These are phyloP conservation scores for Protonibea diacanthus DNA, from an alignment of 2,797 vertebrate species.

Conservation along the genomic window DNA sequence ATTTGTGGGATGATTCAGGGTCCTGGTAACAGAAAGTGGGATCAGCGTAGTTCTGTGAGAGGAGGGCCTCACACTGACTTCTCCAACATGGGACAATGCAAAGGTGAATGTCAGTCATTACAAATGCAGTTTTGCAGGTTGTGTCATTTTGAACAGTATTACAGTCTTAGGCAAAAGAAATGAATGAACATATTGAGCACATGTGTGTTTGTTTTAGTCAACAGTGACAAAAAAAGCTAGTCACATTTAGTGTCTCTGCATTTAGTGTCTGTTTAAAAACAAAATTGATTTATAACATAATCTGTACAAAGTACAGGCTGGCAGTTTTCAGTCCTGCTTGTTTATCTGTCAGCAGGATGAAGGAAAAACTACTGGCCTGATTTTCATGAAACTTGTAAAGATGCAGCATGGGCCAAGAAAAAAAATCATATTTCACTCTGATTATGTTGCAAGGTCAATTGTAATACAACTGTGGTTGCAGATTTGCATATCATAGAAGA, in stretches of 20 bases:
- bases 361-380: too few relatives aligned
- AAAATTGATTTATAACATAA: slow-evolving; percentile 26
- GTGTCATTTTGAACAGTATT: background rate
- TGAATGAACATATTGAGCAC: background rate
- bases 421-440: too few relatives aligned
- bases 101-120: slow-evolving; percentile 80
- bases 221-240: background rate
- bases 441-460: too few relatives aligned
- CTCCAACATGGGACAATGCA: slow-evolving; percentile 87
- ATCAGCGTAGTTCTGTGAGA: slow-evolving; percentile 65
- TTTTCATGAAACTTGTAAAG: too few relatives aligned
- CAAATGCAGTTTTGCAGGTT: background rate
- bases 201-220: background rate
- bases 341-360: too few relatives aligned
- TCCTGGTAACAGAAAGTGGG: slow-evolving; percentile 83
- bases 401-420: too few relatives aligned
- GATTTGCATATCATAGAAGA: too few relatives aligned
- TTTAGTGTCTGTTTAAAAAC: background rate
- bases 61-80: slow-evolving; percentile 87
- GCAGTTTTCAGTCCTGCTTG: background rate
- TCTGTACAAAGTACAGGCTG: slow-evolving; percentile 44
- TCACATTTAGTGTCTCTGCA: slow-evolving; percentile 9
- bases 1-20: slow-evolving; percentile 93
- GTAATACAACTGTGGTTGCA: too few relatives aligned
- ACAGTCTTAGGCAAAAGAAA: background rate